Evolutionary conservation across 2,113 vertebrate genomes (phyloP), one percentile per base, ranked within the genome.

Genomic region (Psittacula cyanocephala): DNA sequence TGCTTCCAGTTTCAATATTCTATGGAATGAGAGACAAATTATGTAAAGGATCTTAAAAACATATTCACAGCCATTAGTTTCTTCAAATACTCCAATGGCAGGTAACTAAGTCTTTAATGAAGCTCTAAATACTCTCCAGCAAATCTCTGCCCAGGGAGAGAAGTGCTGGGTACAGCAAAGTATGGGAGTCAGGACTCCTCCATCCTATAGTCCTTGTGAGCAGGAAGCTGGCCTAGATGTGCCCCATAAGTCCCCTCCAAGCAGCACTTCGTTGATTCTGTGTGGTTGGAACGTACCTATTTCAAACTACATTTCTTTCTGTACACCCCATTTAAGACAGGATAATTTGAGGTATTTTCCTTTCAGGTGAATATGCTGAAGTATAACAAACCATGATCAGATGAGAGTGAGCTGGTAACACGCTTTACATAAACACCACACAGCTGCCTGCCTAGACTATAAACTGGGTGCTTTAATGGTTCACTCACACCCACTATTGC

Each of bases 211-310:
- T 15, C 53, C 33, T 35, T 15, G 22, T 35, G n/a, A 59, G 57
- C 33, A 59, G 33, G 33, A 35, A 35, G 33, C 22, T 59, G 57
- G 22, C 33, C 22, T 59, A 59, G 33, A 59, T 59, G 57, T 35
- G 57, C 33, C 13, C 6, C 31, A 44, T 16, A 23, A 4, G 35
- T 74, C 29, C 44, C 15, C 19, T 75, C 31, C 0, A 0, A 81
- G 50, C 44, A 85, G 52, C 37, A 13, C 9, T 52, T 86, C 50
- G 39, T 91, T 62, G 16, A 35, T 90, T 85, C 31, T 43, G 4
- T 20, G 60, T 24, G 44, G 20, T 70, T 76, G 29, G 52, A 59
- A 79, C 33, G 33, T 55, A 59, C 10, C 39, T 47, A 9, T 23
- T 86, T 84, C 52, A 89, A 85, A 31, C 9, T 2, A 43, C 13